phyloP scores from a whole-genome alignment of 2,113 vertebrate species.

The Cephalopholis sonnerati region DNA sequence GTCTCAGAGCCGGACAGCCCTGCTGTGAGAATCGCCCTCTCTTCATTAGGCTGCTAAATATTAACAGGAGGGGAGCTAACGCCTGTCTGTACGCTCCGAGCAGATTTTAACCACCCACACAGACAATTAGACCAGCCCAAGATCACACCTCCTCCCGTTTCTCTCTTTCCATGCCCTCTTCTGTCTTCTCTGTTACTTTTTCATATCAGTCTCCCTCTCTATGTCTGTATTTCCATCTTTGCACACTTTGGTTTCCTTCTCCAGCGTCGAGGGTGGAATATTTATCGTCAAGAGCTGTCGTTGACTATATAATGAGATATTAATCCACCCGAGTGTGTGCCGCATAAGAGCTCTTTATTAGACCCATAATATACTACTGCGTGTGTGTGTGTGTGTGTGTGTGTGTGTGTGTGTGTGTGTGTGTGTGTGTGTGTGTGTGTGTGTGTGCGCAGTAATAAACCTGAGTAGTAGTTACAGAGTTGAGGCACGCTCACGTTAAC shows the following conservation, averaged over 20 bases:
- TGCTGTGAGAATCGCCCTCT: conserved; percentile 42
- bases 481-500: conserved; percentile 58
- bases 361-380: conserved; percentile 51
- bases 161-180: conserved; percentile 8
- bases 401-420: conserved; percentile 23
- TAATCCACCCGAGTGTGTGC: conserved; percentile 65
- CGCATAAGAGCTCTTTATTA: conserved; percentile 77
- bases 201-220: neutral
- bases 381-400: conserved; percentile 21
- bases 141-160: neutral
- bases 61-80: conserved; percentile 47
- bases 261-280: conserved; percentile 32
- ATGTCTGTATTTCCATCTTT: conserved; percentile 30
- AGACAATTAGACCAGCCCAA: conserved; percentile 28
- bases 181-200: conserved; percentile 21
- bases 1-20: conserved; percentile 14
- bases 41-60: conserved; percentile 57
- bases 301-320: conserved; percentile 75
- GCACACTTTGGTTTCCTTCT: conserved; percentile 12
- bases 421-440: conserved; percentile 9
- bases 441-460: conserved; percentile 39
- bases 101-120: conserved; percentile 25
- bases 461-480: conserved; percentile 59
- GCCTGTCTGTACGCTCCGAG: conserved; percentile 12
- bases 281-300: conserved; percentile 53